phyloP scores from a whole-genome alignment of 2,113 vertebrate genomes.

The Erythrolamprus reginae region DNA sequence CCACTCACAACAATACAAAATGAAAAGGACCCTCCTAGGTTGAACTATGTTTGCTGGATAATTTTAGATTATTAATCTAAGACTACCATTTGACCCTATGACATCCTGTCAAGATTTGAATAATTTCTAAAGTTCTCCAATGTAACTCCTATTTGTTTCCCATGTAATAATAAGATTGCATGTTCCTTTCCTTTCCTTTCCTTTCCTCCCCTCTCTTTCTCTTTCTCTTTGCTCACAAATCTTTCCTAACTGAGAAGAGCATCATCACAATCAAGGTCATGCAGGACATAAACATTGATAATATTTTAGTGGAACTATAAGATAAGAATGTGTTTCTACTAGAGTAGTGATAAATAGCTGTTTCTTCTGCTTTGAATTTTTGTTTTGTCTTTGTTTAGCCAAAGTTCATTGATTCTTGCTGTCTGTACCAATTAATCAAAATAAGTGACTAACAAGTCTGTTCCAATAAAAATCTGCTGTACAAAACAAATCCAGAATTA shows the following conservation, averaged over 20 bases:
- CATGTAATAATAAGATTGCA: background rate
- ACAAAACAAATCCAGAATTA: background rate
- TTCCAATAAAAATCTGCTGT: constrained; percentile 41
- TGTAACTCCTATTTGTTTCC: background rate
- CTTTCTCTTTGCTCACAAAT: background rate
- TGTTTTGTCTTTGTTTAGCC: background rate
- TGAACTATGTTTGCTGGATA: background rate
- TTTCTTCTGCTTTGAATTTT: constrained; percentile 2
- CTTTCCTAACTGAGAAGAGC: background rate
- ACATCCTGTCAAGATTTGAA: background rate
- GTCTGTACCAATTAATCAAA: constrained; percentile 16
- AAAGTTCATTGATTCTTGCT: constrained; percentile 20
- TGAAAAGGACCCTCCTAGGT: background rate
- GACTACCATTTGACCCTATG: background rate
- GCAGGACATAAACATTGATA: background rate
- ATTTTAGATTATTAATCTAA: background rate
- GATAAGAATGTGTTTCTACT: background rate
- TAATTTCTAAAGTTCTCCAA: background rate
- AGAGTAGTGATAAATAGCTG: background rate
- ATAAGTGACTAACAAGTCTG: constrained; percentile 14
- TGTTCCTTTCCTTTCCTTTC: background rate
- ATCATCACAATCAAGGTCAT: background rate
- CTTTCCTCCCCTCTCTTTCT: background rate
- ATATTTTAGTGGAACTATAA: background rate
- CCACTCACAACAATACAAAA: too few species aligned